These are phyloP conservation scores for Glaucidium brasilianum DNA, from an alignment of 2,113 vertebrate species.

Conservation along the genomic window DNA sequence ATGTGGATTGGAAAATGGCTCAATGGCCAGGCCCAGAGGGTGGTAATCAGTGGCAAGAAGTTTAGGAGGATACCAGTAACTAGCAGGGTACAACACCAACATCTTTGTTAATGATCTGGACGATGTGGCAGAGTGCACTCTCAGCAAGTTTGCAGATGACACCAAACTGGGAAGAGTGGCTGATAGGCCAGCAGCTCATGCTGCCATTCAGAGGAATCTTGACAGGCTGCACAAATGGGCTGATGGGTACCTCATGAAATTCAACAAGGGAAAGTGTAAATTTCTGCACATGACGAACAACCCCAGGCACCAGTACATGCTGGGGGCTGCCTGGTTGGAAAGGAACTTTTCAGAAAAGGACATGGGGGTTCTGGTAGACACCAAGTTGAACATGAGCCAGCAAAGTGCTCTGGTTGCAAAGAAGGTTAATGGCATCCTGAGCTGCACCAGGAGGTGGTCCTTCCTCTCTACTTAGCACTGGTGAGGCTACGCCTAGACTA, in stretches of 20 bases:
- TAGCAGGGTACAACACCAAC: neutral
- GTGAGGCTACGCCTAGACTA: neutral
- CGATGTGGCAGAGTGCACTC: neutral
- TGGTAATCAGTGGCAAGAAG: neutral
- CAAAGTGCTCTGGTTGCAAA: neutral
- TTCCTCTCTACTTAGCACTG: neutral
- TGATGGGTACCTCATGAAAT: neutral
- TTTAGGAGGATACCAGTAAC: neutral
- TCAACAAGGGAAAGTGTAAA: neutral
- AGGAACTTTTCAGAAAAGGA: neutral
- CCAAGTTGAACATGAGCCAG: neutral
- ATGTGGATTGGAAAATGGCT: neutral
- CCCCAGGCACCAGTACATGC: neutral
- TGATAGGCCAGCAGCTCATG: accelerated
- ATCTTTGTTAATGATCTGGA: neutral
- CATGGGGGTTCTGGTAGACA: neutral
- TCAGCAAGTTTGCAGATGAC: neutral
- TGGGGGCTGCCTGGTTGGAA: neutral
- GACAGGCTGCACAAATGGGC: too few species aligned
- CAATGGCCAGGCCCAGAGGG: neutral
- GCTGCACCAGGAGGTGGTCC: neutral
- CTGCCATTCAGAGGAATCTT: neutral
- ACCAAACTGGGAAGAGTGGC: neutral
- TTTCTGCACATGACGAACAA: neutral
- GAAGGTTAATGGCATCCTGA: neutral